These are phyloP conservation scores for Neosilurus hyrtlii DNA, from an alignment of 2,797 vertebrate species.

Conservation along the genomic window DNA sequence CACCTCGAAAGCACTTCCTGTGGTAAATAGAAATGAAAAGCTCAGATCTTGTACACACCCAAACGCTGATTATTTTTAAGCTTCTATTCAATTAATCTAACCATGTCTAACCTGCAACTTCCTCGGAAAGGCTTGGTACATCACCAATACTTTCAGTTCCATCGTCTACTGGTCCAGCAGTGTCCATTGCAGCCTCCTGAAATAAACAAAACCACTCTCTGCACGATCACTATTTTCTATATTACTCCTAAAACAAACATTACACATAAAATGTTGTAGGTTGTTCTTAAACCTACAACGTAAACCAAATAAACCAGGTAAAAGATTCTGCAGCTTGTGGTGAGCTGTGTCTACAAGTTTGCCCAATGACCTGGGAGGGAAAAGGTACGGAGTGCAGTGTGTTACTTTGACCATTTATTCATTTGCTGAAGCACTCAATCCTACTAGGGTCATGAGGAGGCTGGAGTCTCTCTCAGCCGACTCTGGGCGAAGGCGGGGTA, in stretches of 20 bases:
- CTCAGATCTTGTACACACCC: neutral
- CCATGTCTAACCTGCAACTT: slow-evolving; percentile 66
- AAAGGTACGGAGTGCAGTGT: no score
- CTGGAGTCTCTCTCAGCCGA: no score
- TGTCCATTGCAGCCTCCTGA: slow-evolving; percentile 74
- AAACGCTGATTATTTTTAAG: neutral
- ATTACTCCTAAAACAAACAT: neutral
- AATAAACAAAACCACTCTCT: slow-evolving; percentile 15
- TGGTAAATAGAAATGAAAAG: slow-evolving; percentile 40
- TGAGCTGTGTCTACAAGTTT: no score
- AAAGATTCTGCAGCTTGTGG: neutral
- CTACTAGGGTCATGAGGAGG: no score
- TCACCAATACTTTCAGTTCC: slow-evolving; percentile 75
- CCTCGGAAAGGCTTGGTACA: slow-evolving; percentile 74
- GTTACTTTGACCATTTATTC: no score
- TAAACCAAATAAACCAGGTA: neutral
- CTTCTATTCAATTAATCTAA: neutral
- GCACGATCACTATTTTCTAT: neutral
- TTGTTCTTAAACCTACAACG: neutral
- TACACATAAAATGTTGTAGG: neutral
- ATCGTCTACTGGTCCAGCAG: slow-evolving; percentile 70
- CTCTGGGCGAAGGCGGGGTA: no score
- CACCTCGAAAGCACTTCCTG: slow-evolving; percentile 66
- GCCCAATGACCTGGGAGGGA: no score
- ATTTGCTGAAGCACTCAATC: no score